Conservation (phyloP, 1,140 invertebrate genomes). For the Pogonomyrmex barbatus region DNA sequence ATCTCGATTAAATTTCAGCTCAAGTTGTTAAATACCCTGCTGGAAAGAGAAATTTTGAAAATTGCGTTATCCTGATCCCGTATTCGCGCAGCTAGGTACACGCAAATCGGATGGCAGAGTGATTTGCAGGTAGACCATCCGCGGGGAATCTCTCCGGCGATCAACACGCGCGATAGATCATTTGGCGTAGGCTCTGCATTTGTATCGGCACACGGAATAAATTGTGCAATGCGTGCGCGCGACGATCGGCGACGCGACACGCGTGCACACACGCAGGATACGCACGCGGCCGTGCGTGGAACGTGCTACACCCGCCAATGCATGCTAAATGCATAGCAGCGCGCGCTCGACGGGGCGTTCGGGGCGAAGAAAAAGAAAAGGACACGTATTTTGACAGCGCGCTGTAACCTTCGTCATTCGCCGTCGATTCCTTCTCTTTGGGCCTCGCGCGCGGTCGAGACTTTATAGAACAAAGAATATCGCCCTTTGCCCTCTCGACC, state of each 20-base stretch:
- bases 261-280: slow-evolving; percentile 31
- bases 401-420: slow-evolving; percentile 79
- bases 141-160: slow-evolving; percentile 40
- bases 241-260: slow-evolving; percentile 54
- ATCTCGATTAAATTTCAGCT: background rate
- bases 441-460: slow-evolving; percentile 27
- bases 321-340: slow-evolving; percentile 74
- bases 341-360: slow-evolving; percentile 75
- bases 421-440: slow-evolving; percentile 66
- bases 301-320: slow-evolving; percentile 30
- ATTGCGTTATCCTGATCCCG: background rate
- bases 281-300: background rate
- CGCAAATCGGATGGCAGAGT: background rate
- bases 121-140: slow-evolving; percentile 6
- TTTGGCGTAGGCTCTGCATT: slow-evolving; percentile 2
- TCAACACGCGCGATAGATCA: slow-evolving; percentile 50
- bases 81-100: background rate
- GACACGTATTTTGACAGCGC: slow-evolving; percentile 82
- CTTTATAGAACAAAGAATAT: slow-evolving; percentile 68
- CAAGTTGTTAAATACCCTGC: no score
- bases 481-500: slow-evolving; percentile 47
- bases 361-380: slow-evolving; percentile 14
- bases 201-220: slow-evolving; percentile 57
- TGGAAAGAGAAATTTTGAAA: background rate
- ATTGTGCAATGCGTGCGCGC: slow-evolving; percentile 61